These are phyloP conservation scores for Gonatopus flavifemur DNA, from an alignment of 1,140 invertebrate species.

Conservation along the genomic window DNA sequence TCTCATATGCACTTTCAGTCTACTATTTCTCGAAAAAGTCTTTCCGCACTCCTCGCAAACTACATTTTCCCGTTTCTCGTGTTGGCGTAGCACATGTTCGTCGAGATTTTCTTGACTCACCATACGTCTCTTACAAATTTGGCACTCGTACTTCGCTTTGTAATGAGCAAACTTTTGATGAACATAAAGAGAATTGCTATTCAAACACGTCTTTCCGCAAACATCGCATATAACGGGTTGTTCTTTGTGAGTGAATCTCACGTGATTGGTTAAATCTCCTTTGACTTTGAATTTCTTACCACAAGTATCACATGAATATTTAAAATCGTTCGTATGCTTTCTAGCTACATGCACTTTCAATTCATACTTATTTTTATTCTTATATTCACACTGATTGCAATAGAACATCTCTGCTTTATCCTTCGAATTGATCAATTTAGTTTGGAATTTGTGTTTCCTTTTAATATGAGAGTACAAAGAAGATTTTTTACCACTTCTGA, in stretches of 20 bases:
- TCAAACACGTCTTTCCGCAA: conserved; percentile 64
- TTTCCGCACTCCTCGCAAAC: conserved; percentile 64
- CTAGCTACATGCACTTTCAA: conserved; percentile 52
- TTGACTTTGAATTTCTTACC: conserved; percentile 61
- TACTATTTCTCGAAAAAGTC: conserved; percentile 60
- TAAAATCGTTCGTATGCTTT: conserved; percentile 53
- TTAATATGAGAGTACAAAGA: conserved; percentile 49
- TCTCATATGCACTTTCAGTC: conserved; percentile 64
- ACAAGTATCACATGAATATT: conserved; percentile 60
- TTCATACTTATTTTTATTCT: conserved; percentile 55
- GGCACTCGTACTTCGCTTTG: conserved; percentile 53
- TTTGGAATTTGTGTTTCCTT: conserved; percentile 36
- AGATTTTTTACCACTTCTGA: conserved; percentile 41
- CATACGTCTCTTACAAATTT: conserved; percentile 52
- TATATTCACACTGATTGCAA: conserved; percentile 51
- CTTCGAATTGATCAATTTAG: conserved; percentile 3
- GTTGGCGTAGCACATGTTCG: conserved; percentile 56
- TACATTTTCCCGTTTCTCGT: conserved; percentile 51
- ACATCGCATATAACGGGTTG: conserved; percentile 69
- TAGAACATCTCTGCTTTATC: conserved; percentile 35
- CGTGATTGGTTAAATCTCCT: conserved; percentile 67
- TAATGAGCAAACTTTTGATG: conserved; percentile 57
- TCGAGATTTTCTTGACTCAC: conserved; percentile 54
- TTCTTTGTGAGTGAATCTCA: conserved; percentile 64
- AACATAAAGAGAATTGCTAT: conserved; percentile 54